phyloP scores from a whole-genome alignment of 2,888 invertebrate genomes.

The Atrina japonica region DNA sequence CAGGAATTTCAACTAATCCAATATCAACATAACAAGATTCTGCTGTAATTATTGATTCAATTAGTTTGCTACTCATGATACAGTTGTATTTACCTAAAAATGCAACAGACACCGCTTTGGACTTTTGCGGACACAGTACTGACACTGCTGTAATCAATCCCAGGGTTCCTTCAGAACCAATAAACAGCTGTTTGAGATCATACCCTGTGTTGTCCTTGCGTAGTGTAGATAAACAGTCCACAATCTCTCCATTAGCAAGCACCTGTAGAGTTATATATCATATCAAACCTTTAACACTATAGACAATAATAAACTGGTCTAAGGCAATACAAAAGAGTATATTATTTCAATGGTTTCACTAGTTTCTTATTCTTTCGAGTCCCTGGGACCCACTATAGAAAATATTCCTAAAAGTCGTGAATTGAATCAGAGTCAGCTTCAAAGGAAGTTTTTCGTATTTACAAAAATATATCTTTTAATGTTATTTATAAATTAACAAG shows the following conservation, averaged over 20 bases:
- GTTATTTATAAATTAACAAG: too few relatives aligned
- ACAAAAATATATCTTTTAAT: too few relatives aligned
- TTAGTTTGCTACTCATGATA: background rate
- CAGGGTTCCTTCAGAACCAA: conserved; percentile 98
- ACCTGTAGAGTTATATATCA: conserved; percentile 76
- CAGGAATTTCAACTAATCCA: background rate
- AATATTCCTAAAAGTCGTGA: too few relatives aligned
- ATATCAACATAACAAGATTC: too few relatives aligned
- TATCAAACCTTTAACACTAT: too few relatives aligned
- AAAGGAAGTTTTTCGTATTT: too few relatives aligned
- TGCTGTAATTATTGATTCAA: conserved; percentile 3
- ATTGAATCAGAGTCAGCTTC: too few relatives aligned
- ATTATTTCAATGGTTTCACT: too few relatives aligned
- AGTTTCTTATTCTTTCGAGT: too few relatives aligned
- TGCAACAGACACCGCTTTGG: conserved; percentile 91
- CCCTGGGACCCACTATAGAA: too few relatives aligned
- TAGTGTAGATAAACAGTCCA: conserved; percentile 91
- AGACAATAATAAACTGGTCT: too few relatives aligned
- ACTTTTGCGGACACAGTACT: conserved; percentile 92
- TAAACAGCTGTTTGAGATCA: conserved; percentile 97
- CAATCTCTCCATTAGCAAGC: conserved; percentile 83
- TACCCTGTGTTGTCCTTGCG: conserved; percentile 99
- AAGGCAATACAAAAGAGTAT: too few relatives aligned
- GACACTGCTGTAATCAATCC: conserved; percentile 96
- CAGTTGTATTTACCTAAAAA: conserved; percentile 88